Base-by-base conservation (phyloP, 1,140 invertebrate genomes). In the Saxidomus purpurata region DNA sequence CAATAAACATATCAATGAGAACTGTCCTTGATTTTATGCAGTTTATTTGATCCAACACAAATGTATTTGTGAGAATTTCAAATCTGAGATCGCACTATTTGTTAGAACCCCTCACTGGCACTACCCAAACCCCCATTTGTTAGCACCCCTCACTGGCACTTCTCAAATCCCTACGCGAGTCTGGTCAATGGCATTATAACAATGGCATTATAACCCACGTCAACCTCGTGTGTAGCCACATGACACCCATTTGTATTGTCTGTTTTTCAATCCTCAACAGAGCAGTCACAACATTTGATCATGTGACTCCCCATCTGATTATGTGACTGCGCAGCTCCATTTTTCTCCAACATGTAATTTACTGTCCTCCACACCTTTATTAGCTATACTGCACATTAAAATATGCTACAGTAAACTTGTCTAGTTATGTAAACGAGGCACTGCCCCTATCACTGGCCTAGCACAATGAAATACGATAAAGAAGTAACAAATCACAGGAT, bases 391-490 rank as follows among this genome's bases (percentile, higher is more conserved):
- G 13, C 4, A 34, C 19, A 67, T 31, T 36, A 22, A 15, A 67
- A 71, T 28, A 71, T 38, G 67, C 15, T 15, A 19, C 15, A 19
- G 15, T 15, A 28, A 67, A 11, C 61, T 36, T 34, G 67, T 38
- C 11, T 67, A 19, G 4, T 38, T 63, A 71, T 38, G 34, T 6
- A 36, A 55, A 31, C 49, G 76, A 79, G 76, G 76, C 76, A 79
- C 76, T 25, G 76, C 76, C 76, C 47, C 76, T 71, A 79, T 79
- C 47, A 79, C 76, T 79, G 76, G 76, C 76, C 76, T 79, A 79
- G 76, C 76, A 79, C 76, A 79, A 79, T 34, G 49, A 25, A n/a
- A 52, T 28, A 76, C 28, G 28, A 79, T n/a, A 49, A 71, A 71
- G 34, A 17, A 71, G 8, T 79, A 79, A 52, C 76, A 79, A 71